Evolutionary conservation across 2,797 vertebrate species (phyloP), one percentile per base, ranked within the genome.

Genomic region (Otus scops): DNA sequence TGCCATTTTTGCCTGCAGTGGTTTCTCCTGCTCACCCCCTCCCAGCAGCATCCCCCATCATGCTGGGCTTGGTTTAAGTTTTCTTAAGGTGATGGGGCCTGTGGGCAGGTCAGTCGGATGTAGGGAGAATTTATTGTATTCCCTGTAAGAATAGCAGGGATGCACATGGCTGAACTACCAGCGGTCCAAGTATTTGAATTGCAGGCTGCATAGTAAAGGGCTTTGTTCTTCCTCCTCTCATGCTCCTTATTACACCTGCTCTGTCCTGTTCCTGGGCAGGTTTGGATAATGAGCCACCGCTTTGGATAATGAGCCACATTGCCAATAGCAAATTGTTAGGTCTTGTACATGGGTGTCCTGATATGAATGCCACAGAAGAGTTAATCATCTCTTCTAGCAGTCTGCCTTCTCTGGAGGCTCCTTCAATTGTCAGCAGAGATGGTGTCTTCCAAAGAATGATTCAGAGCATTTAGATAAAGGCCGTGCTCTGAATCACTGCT

Each of bases 91-190:
- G 24, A 8, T 47, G 47, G 38, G 8, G 10, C 13, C 41, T 70
- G 2, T 8, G 32, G 34, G 50, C 23, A 43, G 26, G n/a, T 61
- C 27, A 7, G 3, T 26, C 6, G 30, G 43, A 21, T 45, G 38
- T 11, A 24, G 36, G 7, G 56, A 47, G 23, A n/a, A 3, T 27
- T 57, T 24, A 2, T 5, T 61, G 15, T 36, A 17, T 28, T 67
- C 22, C 36, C 19, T 4, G 9, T 11, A 19, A 50, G 34, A 89
- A 1, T 0, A 16, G 38, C 0, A 14, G 57, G 36, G 22, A 18
- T 28, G 28, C 11, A 8, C 7, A 0, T 0, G 27, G 30, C 27
- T 43, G 26, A 51, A 24, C 39, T 45, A 1, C 16, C 13, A 48
- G 54, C 27, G 13, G 61, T 11, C 6, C 7, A 24, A 1, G 7